phyloP scores from a whole-genome alignment of 2,888 invertebrate genomes.

The Acleris holmiana region DNA sequence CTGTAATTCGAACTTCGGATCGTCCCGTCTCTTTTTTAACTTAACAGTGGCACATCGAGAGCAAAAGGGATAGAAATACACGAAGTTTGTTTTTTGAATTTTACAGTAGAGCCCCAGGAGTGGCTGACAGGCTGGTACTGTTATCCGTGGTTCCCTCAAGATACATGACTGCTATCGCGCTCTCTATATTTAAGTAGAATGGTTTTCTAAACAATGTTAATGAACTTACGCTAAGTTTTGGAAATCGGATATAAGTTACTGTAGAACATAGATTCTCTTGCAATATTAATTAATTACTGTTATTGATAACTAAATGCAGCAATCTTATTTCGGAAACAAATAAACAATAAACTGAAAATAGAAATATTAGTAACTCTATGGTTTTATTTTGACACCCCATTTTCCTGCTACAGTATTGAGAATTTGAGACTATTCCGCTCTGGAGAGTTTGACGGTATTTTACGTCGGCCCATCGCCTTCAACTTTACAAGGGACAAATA shows the following conservation, averaged over 20 bases:
- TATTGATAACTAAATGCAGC: conserved; percentile 70
- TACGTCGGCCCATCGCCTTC: too few species aligned
- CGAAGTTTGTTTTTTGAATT: too few species aligned
- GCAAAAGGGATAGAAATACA: too few species aligned
- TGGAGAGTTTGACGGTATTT: too few species aligned
- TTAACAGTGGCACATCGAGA: too few species aligned
- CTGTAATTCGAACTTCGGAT: too few species aligned
- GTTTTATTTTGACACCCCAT: conserved; percentile 58
- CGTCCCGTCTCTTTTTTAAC: too few species aligned
- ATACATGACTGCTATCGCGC: background rate
- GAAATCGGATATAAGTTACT: conserved; percentile 71
- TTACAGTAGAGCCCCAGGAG: too few species aligned
- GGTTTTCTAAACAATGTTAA: background rate
- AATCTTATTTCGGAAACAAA: conserved; percentile 79
- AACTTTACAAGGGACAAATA: too few species aligned
- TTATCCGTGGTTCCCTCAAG: too few species aligned
- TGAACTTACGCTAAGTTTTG: conserved; percentile 56
- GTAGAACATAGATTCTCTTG: conserved; percentile 79
- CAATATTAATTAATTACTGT: conserved; percentile 73
- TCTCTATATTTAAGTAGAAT: background rate
- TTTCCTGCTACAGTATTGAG: background rate
- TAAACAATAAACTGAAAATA: conserved; percentile 82
- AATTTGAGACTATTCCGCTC: too few species aligned
- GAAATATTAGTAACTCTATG: conserved; percentile 73
- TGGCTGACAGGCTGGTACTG: too few species aligned